phyloP scores from a whole-genome alignment of 2,113 vertebrate species.

The Lutjanus erythropterus region DNA sequence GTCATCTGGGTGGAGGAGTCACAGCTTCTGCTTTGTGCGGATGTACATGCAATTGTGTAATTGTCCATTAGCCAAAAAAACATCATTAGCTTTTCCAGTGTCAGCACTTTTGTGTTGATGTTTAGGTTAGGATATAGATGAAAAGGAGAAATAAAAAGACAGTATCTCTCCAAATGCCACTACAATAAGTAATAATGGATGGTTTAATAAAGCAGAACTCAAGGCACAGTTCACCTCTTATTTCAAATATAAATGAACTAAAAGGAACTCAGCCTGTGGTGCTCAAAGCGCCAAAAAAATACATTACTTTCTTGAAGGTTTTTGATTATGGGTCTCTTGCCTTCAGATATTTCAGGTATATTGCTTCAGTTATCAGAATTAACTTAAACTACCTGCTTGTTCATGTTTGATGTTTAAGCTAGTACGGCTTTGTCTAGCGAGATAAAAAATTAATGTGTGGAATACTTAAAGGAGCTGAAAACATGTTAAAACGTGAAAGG shows the following conservation, averaged over 20 bases:
- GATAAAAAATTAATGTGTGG: too few species aligned
- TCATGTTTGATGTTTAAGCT: too few species aligned
- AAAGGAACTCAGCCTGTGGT: too few species aligned
- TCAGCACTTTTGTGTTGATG: background rate
- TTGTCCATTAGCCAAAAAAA: background rate
- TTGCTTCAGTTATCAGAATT: conserved; percentile 24
- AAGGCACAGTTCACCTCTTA: too few species aligned
- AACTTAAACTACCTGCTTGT: too few species aligned
- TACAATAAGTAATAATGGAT: background rate
- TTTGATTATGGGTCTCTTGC: too few species aligned
- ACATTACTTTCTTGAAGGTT: too few species aligned
- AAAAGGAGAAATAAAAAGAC: background rate
- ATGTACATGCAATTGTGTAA: background rate
- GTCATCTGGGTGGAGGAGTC: conserved; percentile 7
- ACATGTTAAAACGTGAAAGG: background rate
- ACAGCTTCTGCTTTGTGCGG: conserved; percentile 4
- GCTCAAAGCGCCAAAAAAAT: too few species aligned
- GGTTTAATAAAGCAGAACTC: conserved; percentile 5
- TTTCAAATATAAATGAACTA: too few species aligned
- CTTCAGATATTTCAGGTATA: background rate
- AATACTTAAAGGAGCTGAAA: too few species aligned
- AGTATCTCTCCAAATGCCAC: background rate
- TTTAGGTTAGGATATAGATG: background rate
- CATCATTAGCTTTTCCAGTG: background rate
- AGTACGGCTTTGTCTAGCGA: too few species aligned